These are phyloP conservation scores for Laspeyria flexula DNA, from an alignment of 2,888 invertebrate species.

Conservation along the genomic window DNA sequence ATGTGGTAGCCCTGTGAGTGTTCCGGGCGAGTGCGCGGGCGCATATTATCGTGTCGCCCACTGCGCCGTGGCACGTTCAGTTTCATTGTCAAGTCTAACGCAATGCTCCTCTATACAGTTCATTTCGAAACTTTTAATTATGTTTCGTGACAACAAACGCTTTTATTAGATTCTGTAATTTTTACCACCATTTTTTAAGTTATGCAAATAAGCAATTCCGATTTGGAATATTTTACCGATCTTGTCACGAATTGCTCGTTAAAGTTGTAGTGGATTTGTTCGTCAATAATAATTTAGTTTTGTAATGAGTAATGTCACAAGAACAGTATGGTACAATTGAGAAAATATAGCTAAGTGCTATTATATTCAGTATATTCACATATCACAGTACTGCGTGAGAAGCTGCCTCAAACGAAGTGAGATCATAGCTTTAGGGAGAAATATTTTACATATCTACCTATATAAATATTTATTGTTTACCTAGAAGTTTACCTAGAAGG, in stretches of 20 bases:
- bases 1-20: conserved; percentile 16
- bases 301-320: neutral
- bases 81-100: conserved; percentile 66
- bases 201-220: conserved; percentile 35
- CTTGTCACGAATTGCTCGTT: conserved; percentile 24
- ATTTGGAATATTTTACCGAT: conserved; percentile 27
- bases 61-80: conserved; percentile 15
- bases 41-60: conserved; percentile 42
- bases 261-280: neutral
- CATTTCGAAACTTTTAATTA: conserved; percentile 53
- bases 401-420: too few species aligned
- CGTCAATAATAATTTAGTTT: neutral
- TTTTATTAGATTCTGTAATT: conserved; percentile 35
- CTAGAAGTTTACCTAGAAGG: too few species aligned
- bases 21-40: conserved; percentile 29
- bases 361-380: too few species aligned
- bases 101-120: conserved; percentile 39
- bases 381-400: too few species aligned
- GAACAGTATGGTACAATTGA: too few species aligned
- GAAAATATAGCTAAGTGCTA: too few species aligned
- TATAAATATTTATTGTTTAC: too few species aligned
- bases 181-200: conserved; percentile 38
- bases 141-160: conserved; percentile 43
- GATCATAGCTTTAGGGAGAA: too few species aligned
- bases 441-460: too few species aligned